phyloP scores from a whole-genome alignment of 2,888 invertebrate genomes.

The Coronaproctus castanopsis region DNA sequence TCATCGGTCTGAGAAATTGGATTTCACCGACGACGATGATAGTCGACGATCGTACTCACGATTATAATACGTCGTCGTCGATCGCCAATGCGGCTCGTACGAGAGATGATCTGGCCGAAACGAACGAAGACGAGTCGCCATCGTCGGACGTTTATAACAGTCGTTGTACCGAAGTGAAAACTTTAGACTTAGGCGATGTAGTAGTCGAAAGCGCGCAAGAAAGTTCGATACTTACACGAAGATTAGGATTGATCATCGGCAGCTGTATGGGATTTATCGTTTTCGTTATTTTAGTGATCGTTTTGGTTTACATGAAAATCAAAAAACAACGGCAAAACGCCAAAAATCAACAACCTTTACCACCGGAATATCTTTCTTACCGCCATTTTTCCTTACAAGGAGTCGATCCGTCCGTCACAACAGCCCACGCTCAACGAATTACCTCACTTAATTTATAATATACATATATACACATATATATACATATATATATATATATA shows the following conservation, averaged over 20 bases:
- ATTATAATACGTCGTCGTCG: constrained; percentile 15
- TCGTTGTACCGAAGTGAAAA: constrained; percentile 26
- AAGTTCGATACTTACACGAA: constrained; percentile 50
- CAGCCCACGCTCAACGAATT: constrained; percentile 5
- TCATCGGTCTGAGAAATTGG: constrained; percentile 66
- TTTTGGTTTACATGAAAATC: constrained; percentile 61
- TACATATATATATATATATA: no score
- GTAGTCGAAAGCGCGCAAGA: constrained; percentile 8
- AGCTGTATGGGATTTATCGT: constrained; percentile 70
- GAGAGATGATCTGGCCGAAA: constrained; percentile 8
- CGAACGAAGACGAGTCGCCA: constrained; percentile 20
- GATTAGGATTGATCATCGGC: constrained; percentile 66
- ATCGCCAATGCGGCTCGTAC: constrained; percentile 1
- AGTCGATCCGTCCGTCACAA: constrained; percentile 28
- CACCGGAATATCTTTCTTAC: constrained; percentile 64
- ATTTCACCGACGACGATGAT: constrained; percentile 32
- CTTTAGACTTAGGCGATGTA: constrained; percentile 28
- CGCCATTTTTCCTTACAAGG: constrained; percentile 48
- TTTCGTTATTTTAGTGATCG: constrained; percentile 63
- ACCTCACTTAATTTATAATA: not conserved
- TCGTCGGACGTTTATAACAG: constrained; percentile 29
- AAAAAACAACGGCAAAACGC: constrained; percentile 30
- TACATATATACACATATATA: no score
- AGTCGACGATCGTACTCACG: constrained; percentile 30
- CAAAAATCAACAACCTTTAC: constrained; percentile 48